Evolutionary conservation across 2,113 vertebrate genomes (phyloP), one percentile per base, ranked within the genome.

Genomic region (Megalops atlanticus): DNA sequence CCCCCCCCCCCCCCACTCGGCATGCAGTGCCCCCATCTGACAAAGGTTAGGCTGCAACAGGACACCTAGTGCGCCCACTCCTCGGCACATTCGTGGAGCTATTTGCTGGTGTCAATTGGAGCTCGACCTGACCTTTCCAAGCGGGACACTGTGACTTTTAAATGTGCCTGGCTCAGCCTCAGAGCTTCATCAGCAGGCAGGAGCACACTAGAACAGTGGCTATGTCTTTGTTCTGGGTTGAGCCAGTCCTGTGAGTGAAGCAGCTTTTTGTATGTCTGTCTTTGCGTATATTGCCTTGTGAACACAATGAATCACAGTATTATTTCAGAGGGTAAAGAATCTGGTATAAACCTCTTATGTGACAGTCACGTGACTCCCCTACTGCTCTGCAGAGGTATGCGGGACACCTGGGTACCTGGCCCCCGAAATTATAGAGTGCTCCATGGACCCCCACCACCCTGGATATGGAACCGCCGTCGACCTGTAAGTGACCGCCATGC

Each of bases 391-490:
- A 99, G 98, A 99, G 89, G 94, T 99, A 81, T 99, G 96, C 27
- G 98, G 98, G 76, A 99, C 98, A 0, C 98, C 98, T 58, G 96
- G 94, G 21, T 98, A 99, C 89, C 93, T 99, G 81, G 98, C 98
- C 38, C 98, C 98, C 0, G 98, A 99, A 91, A 99, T 99, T 87
- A 95, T 99, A 0, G 92, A 97, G 85, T 98, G 97, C 86, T 99
- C 98, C 86, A 99, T 99, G 98, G 95, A 98, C 0, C 89, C 95
- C 0, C 89, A 93, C 74, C 96, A 98, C 70, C 80, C 84, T 10
- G 98, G 98, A 90, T 99, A 99, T 0, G 92, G 92, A 38, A 95
- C 95, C 79, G 95, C 97, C 80, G 95, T 98, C 1, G 98, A 99
- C 83, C 94, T 99, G 98, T 98, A 89, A 97, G 98, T 92, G 1